phyloP scores from a whole-genome alignment of 37 sponge, comb jelly and placozoan species.

The Tethya wilhelma region DNA sequence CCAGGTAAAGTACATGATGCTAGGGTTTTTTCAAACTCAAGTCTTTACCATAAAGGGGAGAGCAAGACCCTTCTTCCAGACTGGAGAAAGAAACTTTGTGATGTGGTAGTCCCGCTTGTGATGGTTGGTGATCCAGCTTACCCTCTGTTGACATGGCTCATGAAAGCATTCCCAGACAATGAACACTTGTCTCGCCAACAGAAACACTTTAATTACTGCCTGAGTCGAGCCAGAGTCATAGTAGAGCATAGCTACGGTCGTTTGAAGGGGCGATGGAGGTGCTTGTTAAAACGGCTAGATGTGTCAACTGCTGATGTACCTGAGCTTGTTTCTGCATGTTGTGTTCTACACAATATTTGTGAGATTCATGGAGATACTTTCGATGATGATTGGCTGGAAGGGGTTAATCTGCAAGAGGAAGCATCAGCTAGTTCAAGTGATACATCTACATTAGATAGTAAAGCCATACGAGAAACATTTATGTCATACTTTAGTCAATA shows the following conservation, averaged over 20 bases:
- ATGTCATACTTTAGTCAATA: no score
- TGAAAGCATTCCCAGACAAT: slow-evolving; percentile 37
- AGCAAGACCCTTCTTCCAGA: slow-evolving; percentile 1
- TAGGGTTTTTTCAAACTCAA: slow-evolving; percentile 37
- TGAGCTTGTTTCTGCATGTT: slow-evolving; percentile 33
- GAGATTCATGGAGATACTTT: no score
- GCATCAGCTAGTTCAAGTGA: no score
- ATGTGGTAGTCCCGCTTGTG: slow-evolving; percentile 9
- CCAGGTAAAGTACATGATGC: slow-evolving; percentile 51
- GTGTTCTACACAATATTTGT: slow-evolving; percentile 39
- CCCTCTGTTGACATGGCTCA: slow-evolving; percentile 42
- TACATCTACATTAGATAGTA: no score
- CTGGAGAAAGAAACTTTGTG: slow-evolving; percentile 1
- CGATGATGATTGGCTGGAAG: no score
- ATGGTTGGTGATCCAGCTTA: slow-evolving; percentile 41
- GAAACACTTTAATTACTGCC: slow-evolving; percentile 31
- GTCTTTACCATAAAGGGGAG: slow-evolving; percentile 6
- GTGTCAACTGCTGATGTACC: slow-evolving; percentile 5
- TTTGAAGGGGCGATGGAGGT: slow-evolving; percentile 53
- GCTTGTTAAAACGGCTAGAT: slow-evolving; percentile 25
- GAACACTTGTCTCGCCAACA: slow-evolving; percentile 10
- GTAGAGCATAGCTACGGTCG: slow-evolving; percentile 39
- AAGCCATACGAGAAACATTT: no score
- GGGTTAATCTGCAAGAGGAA: no score
- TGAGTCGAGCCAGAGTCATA: slow-evolving; percentile 3